Evolutionary conservation across 2,113 vertebrate genomes (phyloP).

Genomic region (Tautogolabrus adspersus): DNA sequence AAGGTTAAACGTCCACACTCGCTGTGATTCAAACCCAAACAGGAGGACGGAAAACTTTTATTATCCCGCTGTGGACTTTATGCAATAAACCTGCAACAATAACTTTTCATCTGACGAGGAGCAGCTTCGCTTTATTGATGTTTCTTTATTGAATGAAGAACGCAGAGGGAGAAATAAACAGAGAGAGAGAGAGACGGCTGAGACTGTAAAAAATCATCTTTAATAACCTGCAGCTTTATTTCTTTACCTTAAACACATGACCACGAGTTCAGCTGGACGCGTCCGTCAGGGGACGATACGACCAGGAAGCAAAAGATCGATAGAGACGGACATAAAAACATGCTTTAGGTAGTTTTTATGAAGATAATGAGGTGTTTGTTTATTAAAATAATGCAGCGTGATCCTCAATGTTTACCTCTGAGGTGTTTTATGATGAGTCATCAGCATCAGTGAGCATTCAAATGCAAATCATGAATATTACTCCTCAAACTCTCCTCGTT

Average conservation of each 20-base stretch:
- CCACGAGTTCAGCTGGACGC: neutral
- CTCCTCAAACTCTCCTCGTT: too few species aligned
- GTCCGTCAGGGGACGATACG: neutral
- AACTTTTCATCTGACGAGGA: constrained; percentile 34
- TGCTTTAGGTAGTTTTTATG: too few species aligned
- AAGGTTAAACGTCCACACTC: neutral
- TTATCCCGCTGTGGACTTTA: constrained; percentile 52
- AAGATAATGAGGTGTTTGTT: neutral
- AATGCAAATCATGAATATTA: too few species aligned
- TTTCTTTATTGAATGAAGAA: constrained; percentile 48
- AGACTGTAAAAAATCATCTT: constrained; percentile 24
- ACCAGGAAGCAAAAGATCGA: neutral
- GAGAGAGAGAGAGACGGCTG: neutral
- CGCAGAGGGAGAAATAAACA: constrained; percentile 50
- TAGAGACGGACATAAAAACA: too few species aligned
- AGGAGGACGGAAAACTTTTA: constrained; percentile 17
- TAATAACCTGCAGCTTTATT: constrained; percentile 51
- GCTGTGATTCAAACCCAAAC: constrained; percentile 30
- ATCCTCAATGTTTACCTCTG: too few species aligned
- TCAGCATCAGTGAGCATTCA: too few species aligned
- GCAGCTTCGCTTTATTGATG: constrained; percentile 39
- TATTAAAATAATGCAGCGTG: neutral
- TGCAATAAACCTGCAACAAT: constrained; percentile 40
- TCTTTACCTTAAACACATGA: constrained; percentile 29
- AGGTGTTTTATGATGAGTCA: too few species aligned